Percentiles rank a stretch among this genome's conserved stretches.
These are phyloP conservation scores for Corvus cornix DNA, from an alignment of 2,113 vertebrate genomes.

Conservation along the genomic window DNA sequence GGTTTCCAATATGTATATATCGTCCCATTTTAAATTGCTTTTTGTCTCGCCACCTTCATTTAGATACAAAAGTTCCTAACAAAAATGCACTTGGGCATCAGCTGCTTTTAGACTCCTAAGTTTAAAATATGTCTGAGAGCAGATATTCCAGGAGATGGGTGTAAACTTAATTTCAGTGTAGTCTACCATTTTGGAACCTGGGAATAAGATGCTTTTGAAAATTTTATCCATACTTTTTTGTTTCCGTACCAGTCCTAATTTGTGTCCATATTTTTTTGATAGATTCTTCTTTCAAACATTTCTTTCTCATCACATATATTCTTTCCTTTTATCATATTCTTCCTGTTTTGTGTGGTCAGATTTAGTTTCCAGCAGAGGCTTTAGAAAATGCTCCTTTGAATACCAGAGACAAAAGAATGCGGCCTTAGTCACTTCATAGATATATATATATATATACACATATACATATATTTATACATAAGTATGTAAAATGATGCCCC, in stretches of 20 bases:
- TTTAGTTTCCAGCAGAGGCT: background rate
- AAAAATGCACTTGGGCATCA: background rate
- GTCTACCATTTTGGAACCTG: background rate
- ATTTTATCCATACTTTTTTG: background rate
- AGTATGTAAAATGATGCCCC: background rate
- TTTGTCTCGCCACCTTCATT: background rate
- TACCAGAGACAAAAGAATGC: background rate
- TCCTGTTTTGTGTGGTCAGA: background rate
- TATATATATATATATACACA: no score
- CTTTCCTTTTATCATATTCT: background rate
- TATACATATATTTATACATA: no score
- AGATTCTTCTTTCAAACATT: background rate
- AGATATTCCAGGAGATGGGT: background rate
- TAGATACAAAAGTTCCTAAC: background rate
- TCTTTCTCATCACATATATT: background rate
- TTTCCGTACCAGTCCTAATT: accelerated
- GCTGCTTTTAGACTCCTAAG: background rate
- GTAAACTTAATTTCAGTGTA: background rate
- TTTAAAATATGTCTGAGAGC: background rate
- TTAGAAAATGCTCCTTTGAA: background rate
- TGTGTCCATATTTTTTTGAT: background rate
- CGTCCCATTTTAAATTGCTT: background rate
- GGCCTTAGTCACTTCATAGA: background rate
- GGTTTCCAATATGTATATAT: background rate
- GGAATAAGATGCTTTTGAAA: background rate